Conservation (phyloP, 2,888 invertebrate genomes). For the Drosophila sordidula region DNA sequence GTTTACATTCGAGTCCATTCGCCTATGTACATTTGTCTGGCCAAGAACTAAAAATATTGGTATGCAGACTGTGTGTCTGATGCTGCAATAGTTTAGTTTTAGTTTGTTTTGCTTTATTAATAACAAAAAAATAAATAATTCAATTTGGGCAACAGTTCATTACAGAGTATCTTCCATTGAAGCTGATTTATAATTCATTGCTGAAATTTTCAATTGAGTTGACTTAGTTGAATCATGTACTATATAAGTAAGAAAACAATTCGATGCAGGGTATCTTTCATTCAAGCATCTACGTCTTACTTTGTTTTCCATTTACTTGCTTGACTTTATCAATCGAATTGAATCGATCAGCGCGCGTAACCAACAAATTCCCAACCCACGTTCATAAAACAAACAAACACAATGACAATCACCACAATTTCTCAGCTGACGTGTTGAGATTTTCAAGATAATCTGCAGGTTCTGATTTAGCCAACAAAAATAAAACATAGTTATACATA, state of each 20-base stretch:
- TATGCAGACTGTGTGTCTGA: too few species aligned
- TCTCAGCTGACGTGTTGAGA: constrained; percentile 37
- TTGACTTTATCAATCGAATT: constrained; percentile 9
- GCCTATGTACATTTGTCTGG: too few species aligned
- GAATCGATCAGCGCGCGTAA: constrained; percentile 58
- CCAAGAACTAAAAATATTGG: too few species aligned
- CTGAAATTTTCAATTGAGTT: too few species aligned
- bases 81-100: too few species aligned
- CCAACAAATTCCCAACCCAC: constrained; percentile 42
- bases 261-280: background rate
- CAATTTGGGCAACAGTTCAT: background rate
- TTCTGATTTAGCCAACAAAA: constrained; percentile 12
- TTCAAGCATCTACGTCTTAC: too few species aligned
- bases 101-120: too few species aligned
- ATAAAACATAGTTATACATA: background rate
- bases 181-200: too few species aligned
- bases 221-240: too few species aligned
- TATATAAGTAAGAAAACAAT: background rate
- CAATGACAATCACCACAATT: constrained; percentile 37
- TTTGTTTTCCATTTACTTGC: too few species aligned
- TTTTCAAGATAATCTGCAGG: constrained; percentile 28
- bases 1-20: too few species aligned
- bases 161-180: background rate
- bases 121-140: too few species aligned
- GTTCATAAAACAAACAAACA: constrained; percentile 9